These are phyloP conservation scores for Drosophila greeni DNA, from an alignment of 2,888 invertebrate genomes.

Conservation along the genomic window DNA sequence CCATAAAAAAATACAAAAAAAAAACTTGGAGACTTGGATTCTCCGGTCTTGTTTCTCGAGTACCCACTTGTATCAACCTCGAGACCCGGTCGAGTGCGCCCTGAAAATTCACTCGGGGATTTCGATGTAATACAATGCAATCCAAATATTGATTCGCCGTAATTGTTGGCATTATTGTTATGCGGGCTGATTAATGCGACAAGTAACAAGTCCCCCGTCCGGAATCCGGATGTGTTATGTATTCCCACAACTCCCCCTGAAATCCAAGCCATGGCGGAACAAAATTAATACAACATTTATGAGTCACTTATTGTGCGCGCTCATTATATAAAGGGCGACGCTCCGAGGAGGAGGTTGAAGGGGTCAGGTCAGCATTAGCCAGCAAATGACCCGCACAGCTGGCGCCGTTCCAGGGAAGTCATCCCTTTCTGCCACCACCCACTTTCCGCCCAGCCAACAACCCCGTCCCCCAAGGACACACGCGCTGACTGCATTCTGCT, in stretches of 20 bases:
- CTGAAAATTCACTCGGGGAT: slow-evolving; percentile 16
- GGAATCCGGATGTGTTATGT: slow-evolving; percentile 23
- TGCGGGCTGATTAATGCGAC: slow-evolving; percentile 45
- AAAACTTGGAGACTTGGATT: slow-evolving; percentile 12
- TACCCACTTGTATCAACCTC: slow-evolving; percentile 35
- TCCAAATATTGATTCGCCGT: slow-evolving; percentile 63
- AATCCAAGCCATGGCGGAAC: slow-evolving; percentile 43
- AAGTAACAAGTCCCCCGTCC: slow-evolving; percentile 20
- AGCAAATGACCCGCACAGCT: slow-evolving; percentile 64
- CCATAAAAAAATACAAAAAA: no score
- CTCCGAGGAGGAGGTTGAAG: not conserved
- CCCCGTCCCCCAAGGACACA: not conserved
- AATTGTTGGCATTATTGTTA: slow-evolving; percentile 40
- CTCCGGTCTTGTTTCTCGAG: slow-evolving; percentile 50
- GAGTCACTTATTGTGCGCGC: slow-evolving; percentile 58
- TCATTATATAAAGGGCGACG: slow-evolving; percentile 43
- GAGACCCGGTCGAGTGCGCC: slow-evolving; percentile 25
- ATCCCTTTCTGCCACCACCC: not conserved
- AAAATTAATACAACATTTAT: slow-evolving; percentile 65
- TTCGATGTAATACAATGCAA: slow-evolving; percentile 47
- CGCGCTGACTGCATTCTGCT: slow-evolving; percentile 37
- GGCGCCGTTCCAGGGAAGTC: slow-evolving; percentile 32
- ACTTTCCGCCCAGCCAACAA: not conserved
- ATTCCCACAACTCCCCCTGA: slow-evolving; percentile 8
- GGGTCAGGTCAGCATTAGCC: slow-evolving; percentile 26